Evolutionary conservation across 2,797 vertebrate genomes (phyloP).

Genomic region (Rhincodon typus): DNA sequence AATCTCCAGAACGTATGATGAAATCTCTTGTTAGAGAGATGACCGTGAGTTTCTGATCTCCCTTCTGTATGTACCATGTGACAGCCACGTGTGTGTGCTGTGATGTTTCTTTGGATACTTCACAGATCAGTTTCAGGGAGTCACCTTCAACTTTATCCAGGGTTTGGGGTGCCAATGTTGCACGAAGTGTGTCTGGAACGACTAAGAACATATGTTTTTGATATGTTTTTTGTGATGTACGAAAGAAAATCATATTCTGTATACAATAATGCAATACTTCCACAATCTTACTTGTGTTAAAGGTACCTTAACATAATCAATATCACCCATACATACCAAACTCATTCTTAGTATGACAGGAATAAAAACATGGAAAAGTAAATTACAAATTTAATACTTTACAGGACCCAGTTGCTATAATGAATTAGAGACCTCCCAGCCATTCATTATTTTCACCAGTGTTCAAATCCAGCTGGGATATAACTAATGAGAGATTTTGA

Average conservation of each 20-base stretch:
- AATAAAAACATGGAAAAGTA: background rate
- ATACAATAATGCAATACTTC: background rate
- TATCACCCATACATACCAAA: background rate
- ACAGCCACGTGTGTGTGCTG: conserved; percentile 86
- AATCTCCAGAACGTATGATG: conserved; percentile 52
- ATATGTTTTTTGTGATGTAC: background rate
- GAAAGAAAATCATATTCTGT: background rate
- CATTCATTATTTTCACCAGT: background rate
- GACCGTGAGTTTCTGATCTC: conserved; percentile 40
- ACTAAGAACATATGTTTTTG: conserved; percentile 54
- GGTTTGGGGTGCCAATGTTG: conserved; percentile 49
- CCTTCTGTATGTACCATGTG: conserved; percentile 64
- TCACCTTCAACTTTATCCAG: conserved; percentile 59
- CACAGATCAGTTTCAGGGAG: conserved; percentile 62
- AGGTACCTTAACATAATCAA: background rate
- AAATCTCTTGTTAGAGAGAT: conserved; percentile 60
- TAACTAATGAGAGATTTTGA: background rate
- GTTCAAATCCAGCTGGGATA: background rate
- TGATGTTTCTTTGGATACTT: conserved; percentile 67
- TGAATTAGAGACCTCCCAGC: background rate
- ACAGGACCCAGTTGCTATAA: background rate
- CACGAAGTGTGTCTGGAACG: conserved; percentile 69
- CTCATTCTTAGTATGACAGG: background rate
- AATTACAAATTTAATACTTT: background rate
- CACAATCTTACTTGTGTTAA: background rate